Evolutionary conservation across 1,140 invertebrate species (phyloP), one percentile per base, ranked within the genome.

Genomic region (Eriosoma lanigerum): DNA sequence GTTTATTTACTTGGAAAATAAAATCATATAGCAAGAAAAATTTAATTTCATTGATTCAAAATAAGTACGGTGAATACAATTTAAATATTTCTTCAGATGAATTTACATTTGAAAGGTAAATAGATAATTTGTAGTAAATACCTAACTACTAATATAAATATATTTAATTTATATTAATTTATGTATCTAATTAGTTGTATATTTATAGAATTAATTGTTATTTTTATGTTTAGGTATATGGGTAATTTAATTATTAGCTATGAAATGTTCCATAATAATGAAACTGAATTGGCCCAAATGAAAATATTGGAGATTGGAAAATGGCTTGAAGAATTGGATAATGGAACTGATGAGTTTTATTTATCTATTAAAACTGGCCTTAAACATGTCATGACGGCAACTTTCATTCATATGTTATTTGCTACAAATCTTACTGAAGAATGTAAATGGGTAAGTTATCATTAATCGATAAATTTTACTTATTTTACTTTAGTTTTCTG

Each of bases 311-410:
- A 78, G 29, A 78, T 78, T 78, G 75, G 75, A 1, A 78, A 78
- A 62, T 78, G 75, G 75, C 75, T 78, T 48, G 75, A 78, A 78
- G 75, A 78, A 62, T 8, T 78, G 26, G 75, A 78, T 15, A 48
- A 26, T n/a, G 17, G 75, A 29, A 46, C 32, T 60, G 75, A 78
- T 60, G 75, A 62, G 17, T 78, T 78, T 50, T 78, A 78, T 60
- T 26, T 46, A 24, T 78, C 75, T 3, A 78, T 78, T 50, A 78
- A 78, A 19, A 29, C 24, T 46, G 75, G 75, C 17, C 38, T 78
- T 44, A 46, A 62, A 78, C 44, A 78, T 46, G 56, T 78, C 6
- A 48, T 60, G 38, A 62, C 21, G 9, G n/a, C 75, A 26, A 78
- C 75, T 58, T 78, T 78, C 26, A 58, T 26, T 26, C 75, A 78